These are phyloP conservation scores for Xestia rhomboidea DNA, from an alignment of 2,888 invertebrate genomes.

Conservation along the genomic window DNA sequence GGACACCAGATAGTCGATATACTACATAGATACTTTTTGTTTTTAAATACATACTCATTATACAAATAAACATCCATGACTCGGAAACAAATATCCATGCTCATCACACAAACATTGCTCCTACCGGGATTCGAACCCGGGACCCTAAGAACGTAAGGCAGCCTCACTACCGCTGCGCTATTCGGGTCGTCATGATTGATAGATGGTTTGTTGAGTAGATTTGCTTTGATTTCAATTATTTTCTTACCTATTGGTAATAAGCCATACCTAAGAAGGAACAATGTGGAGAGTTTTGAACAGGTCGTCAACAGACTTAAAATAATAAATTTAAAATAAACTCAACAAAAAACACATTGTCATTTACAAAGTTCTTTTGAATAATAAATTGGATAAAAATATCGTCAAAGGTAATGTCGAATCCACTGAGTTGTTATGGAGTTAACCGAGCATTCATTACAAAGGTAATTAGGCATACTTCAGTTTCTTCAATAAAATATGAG, in stretches of 20 bases:
- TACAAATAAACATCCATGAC: too few relatives aligned
- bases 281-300: not conserved
- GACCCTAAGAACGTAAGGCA: too few relatives aligned
- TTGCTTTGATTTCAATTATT: not conserved
- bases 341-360: conserved; percentile 1
- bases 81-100: too few relatives aligned
- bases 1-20: too few relatives aligned
- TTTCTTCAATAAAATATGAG: not conserved
- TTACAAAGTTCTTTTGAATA: not conserved
- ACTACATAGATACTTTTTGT: too few relatives aligned
- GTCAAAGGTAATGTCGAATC: not conserved
- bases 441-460: conserved; percentile 13
- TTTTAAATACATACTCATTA: too few relatives aligned
- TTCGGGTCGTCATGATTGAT: too few relatives aligned
- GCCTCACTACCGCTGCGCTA: too few relatives aligned
- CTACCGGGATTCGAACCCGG: too few relatives aligned
- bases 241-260: too few relatives aligned
- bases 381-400: conserved; percentile 14
- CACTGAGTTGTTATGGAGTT: not conserved
- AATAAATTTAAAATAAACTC: conserved; percentile 11
- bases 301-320: not conserved
- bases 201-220: not conserved
- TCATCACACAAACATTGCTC: too few relatives aligned
- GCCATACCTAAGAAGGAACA: not conserved
- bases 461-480: not conserved